These are phyloP conservation scores for Griposia aprilina DNA, from an alignment of 2,888 invertebrate species.

Conservation along the genomic window DNA sequence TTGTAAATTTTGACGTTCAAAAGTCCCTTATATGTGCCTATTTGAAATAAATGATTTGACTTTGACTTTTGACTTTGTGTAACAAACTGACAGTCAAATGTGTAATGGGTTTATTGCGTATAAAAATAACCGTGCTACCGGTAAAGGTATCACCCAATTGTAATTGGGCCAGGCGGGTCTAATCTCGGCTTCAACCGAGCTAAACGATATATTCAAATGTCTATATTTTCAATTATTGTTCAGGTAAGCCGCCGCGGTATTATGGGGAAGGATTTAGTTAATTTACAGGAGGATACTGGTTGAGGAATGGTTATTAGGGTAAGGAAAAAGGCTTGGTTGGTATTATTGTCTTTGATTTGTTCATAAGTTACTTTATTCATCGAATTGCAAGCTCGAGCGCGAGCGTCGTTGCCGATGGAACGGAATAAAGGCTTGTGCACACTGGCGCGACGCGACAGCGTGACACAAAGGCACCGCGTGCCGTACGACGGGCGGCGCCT, in stretches of 20 bases:
- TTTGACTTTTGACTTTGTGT: too few species aligned
- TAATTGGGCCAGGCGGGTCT: conserved; percentile 54
- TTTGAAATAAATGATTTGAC: too few species aligned
- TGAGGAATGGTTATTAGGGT: conserved; percentile 15
- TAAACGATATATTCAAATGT: conserved; percentile 49
- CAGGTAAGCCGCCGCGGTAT: conserved; percentile 17
- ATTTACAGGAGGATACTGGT: not conserved
- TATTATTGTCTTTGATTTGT: not conserved
- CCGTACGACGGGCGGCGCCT: too few species aligned
- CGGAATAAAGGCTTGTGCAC: too few species aligned
- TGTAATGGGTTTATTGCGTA: conserved; percentile 60
- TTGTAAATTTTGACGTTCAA: too few species aligned
- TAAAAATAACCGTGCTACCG: conserved; percentile 59
- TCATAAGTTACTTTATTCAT: not conserved
- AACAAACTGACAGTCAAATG: conserved; percentile 37
- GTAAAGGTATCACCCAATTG: conserved; percentile 53
- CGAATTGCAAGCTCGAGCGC: not conserved
- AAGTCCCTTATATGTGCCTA: too few species aligned
- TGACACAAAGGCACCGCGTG: too few species aligned
- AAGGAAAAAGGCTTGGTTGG: not conserved
- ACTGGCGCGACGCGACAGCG: too few species aligned
- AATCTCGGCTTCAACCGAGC: conserved; percentile 53
- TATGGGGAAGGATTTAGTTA: conserved; percentile 17
- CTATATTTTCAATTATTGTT: conserved; percentile 46
- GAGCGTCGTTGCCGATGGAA: not conserved